Percentiles rank a stretch among this genome's conserved stretches.
Conservation (phyloP, 2,113 vertebrate genomes). For the Cichladusa arquata region DNA sequence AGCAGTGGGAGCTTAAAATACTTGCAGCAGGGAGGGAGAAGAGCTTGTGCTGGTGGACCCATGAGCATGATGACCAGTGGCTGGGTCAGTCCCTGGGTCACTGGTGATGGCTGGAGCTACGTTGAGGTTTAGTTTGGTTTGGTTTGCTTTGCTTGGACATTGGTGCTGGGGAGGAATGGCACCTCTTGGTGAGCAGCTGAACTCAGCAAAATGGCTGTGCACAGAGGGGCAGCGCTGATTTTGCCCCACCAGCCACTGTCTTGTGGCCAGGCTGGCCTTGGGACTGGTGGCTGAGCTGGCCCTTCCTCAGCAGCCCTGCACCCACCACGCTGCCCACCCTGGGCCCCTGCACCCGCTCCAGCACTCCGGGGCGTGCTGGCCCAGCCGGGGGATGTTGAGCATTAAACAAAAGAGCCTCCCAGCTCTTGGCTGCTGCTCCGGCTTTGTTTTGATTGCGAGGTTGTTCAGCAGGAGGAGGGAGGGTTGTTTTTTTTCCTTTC, state of each 20-base stretch:
- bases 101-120: neutral
- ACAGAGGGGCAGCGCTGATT: neutral
- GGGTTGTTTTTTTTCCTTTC: neutral
- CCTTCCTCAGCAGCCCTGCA: neutral
- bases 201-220: conserved; percentile 39
- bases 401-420: conserved; percentile 62
- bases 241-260: rapidly evolving
- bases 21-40: neutral
- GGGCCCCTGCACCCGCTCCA: neutral
- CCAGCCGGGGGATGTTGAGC: neutral
- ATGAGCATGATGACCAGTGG: rapidly evolving
- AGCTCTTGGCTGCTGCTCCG: conserved; percentile 44
- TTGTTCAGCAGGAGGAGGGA: conserved; percentile 38
- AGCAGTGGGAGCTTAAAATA: neutral
- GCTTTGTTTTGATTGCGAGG: conserved; percentile 69
- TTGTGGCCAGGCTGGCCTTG: rapidly evolving
- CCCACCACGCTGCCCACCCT: neutral
- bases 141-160: neutral
- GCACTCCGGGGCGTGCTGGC: neutral
- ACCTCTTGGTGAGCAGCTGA: rapidly evolving
- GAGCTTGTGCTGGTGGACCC: neutral
- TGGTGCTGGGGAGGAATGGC: neutral
- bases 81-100: neutral
- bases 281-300: neutral
- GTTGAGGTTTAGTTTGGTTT: neutral